Conservation (phyloP, 64 coral and sea anemone species). For the Porites australiensis region DNA sequence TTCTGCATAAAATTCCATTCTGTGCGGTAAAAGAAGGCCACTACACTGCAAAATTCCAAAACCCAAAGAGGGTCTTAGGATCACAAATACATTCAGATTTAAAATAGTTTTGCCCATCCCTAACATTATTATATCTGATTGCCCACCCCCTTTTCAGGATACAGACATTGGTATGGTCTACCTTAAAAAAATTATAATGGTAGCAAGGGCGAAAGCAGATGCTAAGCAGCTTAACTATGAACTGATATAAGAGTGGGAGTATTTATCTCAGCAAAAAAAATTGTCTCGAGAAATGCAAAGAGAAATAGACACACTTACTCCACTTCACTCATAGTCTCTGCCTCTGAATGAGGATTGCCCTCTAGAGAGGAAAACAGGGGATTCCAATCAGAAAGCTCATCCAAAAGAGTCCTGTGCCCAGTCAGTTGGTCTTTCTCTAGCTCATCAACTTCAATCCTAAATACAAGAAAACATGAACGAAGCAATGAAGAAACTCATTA, state of each 20-base stretch:
- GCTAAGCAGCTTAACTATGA: too few species aligned
- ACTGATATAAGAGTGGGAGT: too few species aligned
- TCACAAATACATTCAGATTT: too few species aligned
- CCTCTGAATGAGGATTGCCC: not conserved
- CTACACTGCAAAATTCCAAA: constrained; percentile 8
- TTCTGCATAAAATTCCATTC: too few species aligned
- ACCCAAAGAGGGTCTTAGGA: not conserved
- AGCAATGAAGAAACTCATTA: not conserved
- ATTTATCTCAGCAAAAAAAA: not conserved
- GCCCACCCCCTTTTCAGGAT: too few species aligned
- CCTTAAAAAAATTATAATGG: too few species aligned
- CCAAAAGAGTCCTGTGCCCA: constrained; percentile 3
- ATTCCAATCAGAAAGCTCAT: not conserved
- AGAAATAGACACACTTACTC: constrained; percentile 5
- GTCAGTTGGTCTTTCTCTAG: not conserved
- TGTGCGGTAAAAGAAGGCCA: too few species aligned
- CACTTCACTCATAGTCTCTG: not conserved
- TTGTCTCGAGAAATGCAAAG: constrained; percentile 4
- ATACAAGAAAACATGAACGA: not conserved
- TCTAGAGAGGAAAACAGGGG: not conserved
- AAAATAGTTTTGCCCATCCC: too few species aligned
- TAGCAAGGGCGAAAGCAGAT: constrained; percentile 3
- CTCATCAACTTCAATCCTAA: not conserved
- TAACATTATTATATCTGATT: too few species aligned
- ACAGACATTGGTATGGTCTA: too few species aligned